These are phyloP conservation scores for Dicrurus megarhynchus DNA, from an alignment of 2,113 vertebrate species.

Conservation along the genomic window DNA sequence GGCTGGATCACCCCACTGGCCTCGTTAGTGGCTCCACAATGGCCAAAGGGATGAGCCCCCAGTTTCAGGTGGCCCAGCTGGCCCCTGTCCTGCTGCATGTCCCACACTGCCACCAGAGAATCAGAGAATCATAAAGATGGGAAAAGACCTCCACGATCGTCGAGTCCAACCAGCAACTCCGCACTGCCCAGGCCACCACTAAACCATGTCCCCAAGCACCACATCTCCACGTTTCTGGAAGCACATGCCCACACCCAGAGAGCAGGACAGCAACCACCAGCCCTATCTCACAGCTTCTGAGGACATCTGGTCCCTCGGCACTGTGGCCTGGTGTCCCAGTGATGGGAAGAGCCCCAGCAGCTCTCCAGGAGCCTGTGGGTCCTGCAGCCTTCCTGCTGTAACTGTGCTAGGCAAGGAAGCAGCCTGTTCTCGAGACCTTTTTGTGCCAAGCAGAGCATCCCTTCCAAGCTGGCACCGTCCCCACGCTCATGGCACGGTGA, in stretches of 20 bases:
- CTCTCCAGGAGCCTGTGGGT: not conserved
- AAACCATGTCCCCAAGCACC: not conserved
- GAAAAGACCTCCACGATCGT: not conserved
- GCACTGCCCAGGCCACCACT: not conserved
- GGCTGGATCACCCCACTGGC: no score
- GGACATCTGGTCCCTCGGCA: not conserved
- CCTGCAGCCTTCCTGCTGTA: not conserved
- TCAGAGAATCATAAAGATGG: not conserved
- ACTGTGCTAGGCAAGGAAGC: not conserved
- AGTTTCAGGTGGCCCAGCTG: not conserved
- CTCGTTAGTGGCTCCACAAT: not conserved
- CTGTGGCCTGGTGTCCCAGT: not conserved
- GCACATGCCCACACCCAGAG: not conserved
- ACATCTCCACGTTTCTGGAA: not conserved
- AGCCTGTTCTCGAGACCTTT: not conserved
- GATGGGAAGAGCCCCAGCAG: not conserved
- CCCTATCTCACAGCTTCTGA: not conserved
- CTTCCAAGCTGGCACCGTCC: not conserved
- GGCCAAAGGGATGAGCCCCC: not conserved
- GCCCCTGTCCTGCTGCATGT: accelerated
- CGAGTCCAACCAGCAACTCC: accelerated
- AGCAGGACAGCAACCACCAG: not conserved
- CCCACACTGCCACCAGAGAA: not conserved
- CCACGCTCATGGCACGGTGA: not conserved
- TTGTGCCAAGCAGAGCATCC: not conserved